Conservation (phyloP, 2,797 vertebrate genomes). For the Sebastes goodei region DNA sequence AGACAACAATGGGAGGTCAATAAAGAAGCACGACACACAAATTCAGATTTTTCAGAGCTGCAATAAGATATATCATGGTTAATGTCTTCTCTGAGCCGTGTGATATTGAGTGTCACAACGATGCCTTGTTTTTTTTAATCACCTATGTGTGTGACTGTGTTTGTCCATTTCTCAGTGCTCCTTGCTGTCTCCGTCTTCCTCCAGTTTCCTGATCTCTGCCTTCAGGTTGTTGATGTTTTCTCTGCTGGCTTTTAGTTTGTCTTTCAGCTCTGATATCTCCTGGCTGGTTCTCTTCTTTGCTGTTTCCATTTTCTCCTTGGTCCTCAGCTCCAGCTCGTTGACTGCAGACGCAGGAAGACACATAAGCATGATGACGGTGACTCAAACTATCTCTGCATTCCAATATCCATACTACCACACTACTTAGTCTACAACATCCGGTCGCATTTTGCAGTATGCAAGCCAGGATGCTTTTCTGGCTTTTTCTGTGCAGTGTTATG, state of each 20-base stretch:
- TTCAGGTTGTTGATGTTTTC: conserved; percentile 98
- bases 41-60: no score
- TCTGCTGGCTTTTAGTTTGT: conserved; percentile 96
- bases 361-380: neutral
- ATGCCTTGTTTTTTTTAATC: neutral
- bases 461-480: no score
- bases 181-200: conserved; percentile 95
- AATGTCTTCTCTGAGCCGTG: neutral
- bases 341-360: conserved; percentile 75
- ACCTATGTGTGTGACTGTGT: neutral
- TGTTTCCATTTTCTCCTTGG: conserved; percentile 93
- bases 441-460: no score
- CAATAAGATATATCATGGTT: no score
- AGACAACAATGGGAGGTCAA: neutral
- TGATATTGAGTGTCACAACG: neutral
- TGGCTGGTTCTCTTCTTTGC: conserved; percentile 97
- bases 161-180: conserved; percentile 82
- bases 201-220: conserved; percentile 94
- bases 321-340: conserved; percentile 93
- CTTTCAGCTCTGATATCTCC: conserved; percentile 97
- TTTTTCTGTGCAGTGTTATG: no score
- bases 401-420: no score
- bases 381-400: neutral
- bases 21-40: accelerated
- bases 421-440: no score